Percentiles rank a stretch among this genome's conserved stretches.
Conservation (phyloP, 2,113 vertebrate genomes). For the Ageneiosus marmoratus region DNA sequence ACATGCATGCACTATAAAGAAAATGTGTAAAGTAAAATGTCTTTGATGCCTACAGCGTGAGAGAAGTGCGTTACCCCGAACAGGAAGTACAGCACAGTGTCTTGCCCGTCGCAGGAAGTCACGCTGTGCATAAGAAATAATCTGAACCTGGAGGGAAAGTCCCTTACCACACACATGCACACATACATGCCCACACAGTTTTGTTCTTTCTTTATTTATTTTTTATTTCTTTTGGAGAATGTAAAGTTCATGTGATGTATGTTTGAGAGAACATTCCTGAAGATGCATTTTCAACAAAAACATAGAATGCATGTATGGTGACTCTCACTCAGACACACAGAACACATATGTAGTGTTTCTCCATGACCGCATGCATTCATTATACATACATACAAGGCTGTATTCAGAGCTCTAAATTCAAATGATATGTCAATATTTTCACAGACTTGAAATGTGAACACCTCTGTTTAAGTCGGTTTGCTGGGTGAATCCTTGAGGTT, state of each 20-base stretch:
- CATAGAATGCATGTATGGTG: background rate
- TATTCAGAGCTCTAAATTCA: background rate
- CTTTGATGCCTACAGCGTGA: background rate
- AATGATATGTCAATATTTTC: background rate
- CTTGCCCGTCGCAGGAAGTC: slow-evolving; percentile 44
- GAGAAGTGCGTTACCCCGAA: slow-evolving; percentile 14
- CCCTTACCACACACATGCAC: slow-evolving; percentile 36
- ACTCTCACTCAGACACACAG: background rate
- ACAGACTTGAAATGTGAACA: background rate
- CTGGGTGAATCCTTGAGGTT: background rate
- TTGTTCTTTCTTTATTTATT: background rate
- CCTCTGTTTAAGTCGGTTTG: no score
- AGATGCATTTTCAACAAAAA: background rate
- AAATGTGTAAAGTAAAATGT: background rate
- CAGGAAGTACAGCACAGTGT: slow-evolving; percentile 48
- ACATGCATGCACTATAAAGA: background rate
- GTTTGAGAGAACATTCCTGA: background rate
- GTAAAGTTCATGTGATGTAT: background rate
- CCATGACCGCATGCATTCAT: background rate
- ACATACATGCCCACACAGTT: slow-evolving; percentile 1
- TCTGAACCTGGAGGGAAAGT: slow-evolving; percentile 46
- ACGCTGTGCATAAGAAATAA: slow-evolving; percentile 32
- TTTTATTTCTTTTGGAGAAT: background rate
- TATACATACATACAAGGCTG: background rate
- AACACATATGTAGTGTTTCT: slow-evolving; percentile 1